Base-by-base conservation (phyloP, 2,797 vertebrate genomes). In the Bradypodion pumilum region DNA sequence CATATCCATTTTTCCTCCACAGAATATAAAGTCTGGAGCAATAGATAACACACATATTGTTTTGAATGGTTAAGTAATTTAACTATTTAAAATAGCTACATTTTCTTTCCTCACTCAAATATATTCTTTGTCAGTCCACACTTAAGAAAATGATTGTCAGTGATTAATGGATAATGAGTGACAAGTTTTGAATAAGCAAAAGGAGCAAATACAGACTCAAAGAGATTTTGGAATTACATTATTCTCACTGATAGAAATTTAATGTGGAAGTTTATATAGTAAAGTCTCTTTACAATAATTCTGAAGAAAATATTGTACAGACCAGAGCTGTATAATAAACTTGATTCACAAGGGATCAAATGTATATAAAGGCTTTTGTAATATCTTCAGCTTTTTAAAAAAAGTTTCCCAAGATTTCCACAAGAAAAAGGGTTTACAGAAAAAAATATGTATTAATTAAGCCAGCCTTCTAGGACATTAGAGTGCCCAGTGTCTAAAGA, bases 111-210 rank as follows among this genome's bases (percentile, higher is more conserved):
- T 42, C 59, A 15, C 73, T 76, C 70, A 60, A 62, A 78, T 63
- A 81, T 75, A 62, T 81, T 77, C 65, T 63, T 70, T 7, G 27
- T 63, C 1, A 15, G 32, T 77, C 27, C 42, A 46, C 75, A 59
- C 44, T 59, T 70, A 73, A 68, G 74, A 87, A 90, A 83, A 82
- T 7, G 3, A 86, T 82, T 42, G 46, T 40, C 25, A 27, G 82
- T 88, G 89, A 86, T 89, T 77, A 84, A 90, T 86, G 77, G 49
- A 60, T 87, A 85, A 85, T 76, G 70, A 90, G 32, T 73, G 32
- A 76, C 83, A 75, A 88, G 86, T 78, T 85, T 42, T 84, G 83
- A 77, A 80, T 80, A 90, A 80, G 70, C 84, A 35, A 86, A 19
- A 25, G 16, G 81, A 46, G 46, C 70, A 69, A 49, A 42, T 85